Evolutionary conservation across 2,888 invertebrate species (phyloP).

Genomic region (Acleris sparsana): DNA sequence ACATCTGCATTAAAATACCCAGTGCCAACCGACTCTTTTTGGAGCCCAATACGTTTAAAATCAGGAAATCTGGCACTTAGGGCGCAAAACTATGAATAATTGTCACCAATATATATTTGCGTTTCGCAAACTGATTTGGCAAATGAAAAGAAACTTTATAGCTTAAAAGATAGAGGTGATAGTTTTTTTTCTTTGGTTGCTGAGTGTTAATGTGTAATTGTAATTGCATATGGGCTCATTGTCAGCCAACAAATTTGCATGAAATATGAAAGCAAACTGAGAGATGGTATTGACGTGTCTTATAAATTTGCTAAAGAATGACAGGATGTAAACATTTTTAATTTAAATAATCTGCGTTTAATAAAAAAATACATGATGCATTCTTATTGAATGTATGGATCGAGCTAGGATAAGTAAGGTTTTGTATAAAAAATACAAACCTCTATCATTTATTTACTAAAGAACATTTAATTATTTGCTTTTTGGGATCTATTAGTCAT

Average conservation of each 20-base stretch:
- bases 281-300: constrained; percentile 59
- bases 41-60: too few species aligned
- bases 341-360: constrained; percentile 17
- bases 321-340: constrained; percentile 14
- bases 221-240: constrained; percentile 71
- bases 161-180: neutral
- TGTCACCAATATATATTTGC: constrained; percentile 26
- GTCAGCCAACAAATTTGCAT: constrained; percentile 79
- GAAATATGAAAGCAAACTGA: constrained; percentile 74
- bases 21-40: too few species aligned
- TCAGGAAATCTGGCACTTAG: too few species aligned
- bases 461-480: too few species aligned
- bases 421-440: too few species aligned
- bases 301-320: constrained; percentile 47
- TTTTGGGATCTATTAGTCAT: too few species aligned
- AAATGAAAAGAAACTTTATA: constrained; percentile 36
- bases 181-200: neutral
- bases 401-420: too few species aligned
- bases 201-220: constrained; percentile 48
- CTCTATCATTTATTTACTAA: too few species aligned
- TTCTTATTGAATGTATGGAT: too few species aligned
- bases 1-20: constrained; percentile 63
- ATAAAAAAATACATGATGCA: too few species aligned
- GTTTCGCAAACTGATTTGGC: neutral
- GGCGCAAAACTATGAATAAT: constrained; percentile 47